phyloP scores from a whole-genome alignment of 2,797 vertebrate species.

The Dallia pectoralis region DNA sequence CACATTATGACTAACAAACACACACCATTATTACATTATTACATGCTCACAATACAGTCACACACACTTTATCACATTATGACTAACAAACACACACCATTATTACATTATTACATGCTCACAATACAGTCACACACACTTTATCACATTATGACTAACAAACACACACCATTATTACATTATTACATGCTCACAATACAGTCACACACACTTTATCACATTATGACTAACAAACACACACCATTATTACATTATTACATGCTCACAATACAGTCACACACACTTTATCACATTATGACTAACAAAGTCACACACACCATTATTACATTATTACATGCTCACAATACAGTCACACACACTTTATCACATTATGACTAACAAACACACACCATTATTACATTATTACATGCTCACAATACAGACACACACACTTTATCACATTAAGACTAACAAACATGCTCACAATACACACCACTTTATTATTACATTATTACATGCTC shows the following conservation, averaged over 20 bases:
- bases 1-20: conserved; percentile 15
- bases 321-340: conserved; percentile 21
- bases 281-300: conserved; percentile 22
- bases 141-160: conserved; percentile 22
- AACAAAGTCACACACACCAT: conserved; percentile 12
- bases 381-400: conserved; percentile 27
- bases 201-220: conserved; percentile 27
- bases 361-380: conserved; percentile 22
- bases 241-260: conserved; percentile 21
- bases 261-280: conserved; percentile 10
- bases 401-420: neutral
- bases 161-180: conserved; percentile 27
- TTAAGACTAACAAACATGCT: neutral
- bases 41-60: neutral
- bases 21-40: conserved; percentile 22
- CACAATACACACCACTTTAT: conserved; percentile 25
- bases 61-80: conserved; percentile 26
- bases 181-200: neutral
- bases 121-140: conserved; percentile 11
- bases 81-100: conserved; percentile 8
- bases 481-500: conserved; percentile 6
- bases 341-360: conserved; percentile 11
- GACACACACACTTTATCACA: conserved; percentile 26
- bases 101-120: conserved; percentile 21
- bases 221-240: conserved; percentile 5